Evolutionary conservation across 2,888 invertebrate genomes (phyloP), one percentile per base, ranked within the genome.

Genomic region (Cepaea hortensis): DNA sequence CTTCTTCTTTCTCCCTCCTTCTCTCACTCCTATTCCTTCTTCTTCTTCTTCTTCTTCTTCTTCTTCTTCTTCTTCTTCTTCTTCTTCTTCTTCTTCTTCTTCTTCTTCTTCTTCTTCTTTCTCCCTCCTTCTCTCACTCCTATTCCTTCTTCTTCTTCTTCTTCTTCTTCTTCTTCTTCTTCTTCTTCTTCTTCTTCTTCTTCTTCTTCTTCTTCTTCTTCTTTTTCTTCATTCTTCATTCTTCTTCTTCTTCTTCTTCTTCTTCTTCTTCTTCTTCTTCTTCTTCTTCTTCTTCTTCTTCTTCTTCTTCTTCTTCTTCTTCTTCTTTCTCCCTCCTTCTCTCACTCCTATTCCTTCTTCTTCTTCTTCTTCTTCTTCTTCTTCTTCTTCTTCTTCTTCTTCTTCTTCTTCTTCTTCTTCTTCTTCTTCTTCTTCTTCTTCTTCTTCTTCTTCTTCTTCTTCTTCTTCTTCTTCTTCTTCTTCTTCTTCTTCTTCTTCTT

Each of bases 41-140:
- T 3, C 18, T 75, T 4, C 46, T 68, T 68, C 11, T 81, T 18
- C 13, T 68, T 65, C 35, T 15, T 23, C 20, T 5, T 62, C 23
- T 81, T 81, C 81, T 18, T 62, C 81, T 35, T 65, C 11, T 35
- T 65, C 81, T 35, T 65, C 23, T 35, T 81, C 23, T 20, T 68
- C 68, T 20, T 68, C 81, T 81, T 68, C 65, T 13, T 35, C 35
- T 35, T 35, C 35, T 35, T 35, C 35, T 35, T 35, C 35, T 35
- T 35, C 35, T 35, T 35, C 35, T 35, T 35, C 35, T 35, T 35
- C 35, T 35, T 35, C 15, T 13, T 3, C 11, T 46, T 0, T 62
- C 15, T 11, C 15, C 62, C 62, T 11, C 15, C 62, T 62, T 62
- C 15, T 7, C 15, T 11, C 62, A 7, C 15, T 7, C 62, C 62